Conservation (phyloP, 2,113 vertebrate genomes). For the Cygnus buccinator region DNA sequence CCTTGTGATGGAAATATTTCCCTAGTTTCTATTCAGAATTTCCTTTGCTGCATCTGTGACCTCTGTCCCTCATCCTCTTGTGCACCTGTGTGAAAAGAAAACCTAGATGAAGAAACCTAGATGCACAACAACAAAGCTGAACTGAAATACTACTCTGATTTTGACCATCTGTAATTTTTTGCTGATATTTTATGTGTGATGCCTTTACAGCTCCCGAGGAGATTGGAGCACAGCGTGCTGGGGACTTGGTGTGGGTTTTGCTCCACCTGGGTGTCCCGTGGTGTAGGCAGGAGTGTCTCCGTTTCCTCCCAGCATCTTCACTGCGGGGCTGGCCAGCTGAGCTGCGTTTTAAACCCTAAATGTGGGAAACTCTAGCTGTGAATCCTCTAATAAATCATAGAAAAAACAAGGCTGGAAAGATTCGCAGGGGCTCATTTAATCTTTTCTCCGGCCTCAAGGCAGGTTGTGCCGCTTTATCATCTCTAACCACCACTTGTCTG, state of each 20-base stretch:
- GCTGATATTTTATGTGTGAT: neutral
- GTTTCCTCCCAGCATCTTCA: neutral
- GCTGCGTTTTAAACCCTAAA: neutral
- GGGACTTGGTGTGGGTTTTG: neutral
- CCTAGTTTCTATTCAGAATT: neutral
- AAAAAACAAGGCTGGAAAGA: conserved; percentile 1
- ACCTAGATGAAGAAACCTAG: neutral
- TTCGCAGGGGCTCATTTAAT: conserved; percentile 13
- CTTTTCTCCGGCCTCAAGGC: conserved; percentile 32
- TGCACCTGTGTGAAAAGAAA: fast-evolving
- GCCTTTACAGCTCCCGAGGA: neutral
- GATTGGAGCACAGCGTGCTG: neutral
- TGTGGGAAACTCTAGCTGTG: neutral
- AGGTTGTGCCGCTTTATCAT: conserved; percentile 7
- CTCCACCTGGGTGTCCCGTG: neutral
- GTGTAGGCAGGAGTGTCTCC: neutral
- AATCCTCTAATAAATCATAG: conserved; percentile 13
- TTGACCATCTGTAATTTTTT: neutral
- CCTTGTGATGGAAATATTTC: neutral
- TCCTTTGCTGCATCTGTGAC: neutral
- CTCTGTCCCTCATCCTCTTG: fast-evolving
- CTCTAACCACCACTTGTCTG: neutral
- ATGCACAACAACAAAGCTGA: neutral
- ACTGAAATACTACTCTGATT: neutral
- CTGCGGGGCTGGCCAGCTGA: fast-evolving